Conservation (phyloP, 2,888 invertebrate species). For the Drosophila emarginata region DNA sequence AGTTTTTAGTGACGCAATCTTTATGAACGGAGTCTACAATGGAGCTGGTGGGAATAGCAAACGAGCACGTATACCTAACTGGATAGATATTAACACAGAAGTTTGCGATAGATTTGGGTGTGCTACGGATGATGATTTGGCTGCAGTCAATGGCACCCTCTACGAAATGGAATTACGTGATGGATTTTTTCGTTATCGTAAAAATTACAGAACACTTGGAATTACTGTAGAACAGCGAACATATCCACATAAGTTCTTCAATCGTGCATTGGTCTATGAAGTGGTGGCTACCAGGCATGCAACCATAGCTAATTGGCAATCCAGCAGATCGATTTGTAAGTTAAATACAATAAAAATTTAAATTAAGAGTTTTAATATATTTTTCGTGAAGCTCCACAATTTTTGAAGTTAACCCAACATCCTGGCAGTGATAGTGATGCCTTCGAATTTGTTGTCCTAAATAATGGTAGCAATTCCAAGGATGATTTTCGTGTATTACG, state of each 20-base stretch:
- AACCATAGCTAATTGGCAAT: not conserved
- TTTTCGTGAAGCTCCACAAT: conserved; percentile 47
- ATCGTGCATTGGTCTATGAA: conserved; percentile 81
- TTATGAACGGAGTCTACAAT: conserved; percentile 86
- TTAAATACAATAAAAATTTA: not conserved
- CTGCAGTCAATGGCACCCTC: conserved; percentile 28
- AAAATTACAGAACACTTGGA: conserved; percentile 33
- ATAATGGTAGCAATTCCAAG: conserved; percentile 39
- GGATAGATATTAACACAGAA: conserved; percentile 83
- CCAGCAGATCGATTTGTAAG: not conserved
- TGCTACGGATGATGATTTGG: conserved; percentile 39
- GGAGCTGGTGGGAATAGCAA: conserved; percentile 84
- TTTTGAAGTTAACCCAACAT: conserved; percentile 52
- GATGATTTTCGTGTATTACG: conserved; percentile 50
- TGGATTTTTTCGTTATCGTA: conserved; percentile 56
- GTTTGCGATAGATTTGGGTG: conserved; percentile 57
- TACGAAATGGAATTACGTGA: conserved; percentile 58
- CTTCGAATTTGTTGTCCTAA: conserved; percentile 54
- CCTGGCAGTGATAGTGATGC: conserved; percentile 59
- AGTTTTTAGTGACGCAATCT: conserved; percentile 85
- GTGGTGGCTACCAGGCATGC: conserved; percentile 52
- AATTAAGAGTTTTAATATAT: no score
- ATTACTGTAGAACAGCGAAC: conserved; percentile 67
- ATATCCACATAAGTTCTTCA: conserved; percentile 82
- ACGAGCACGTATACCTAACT: conserved; percentile 85